Percentiles rank a stretch among this genome's conserved stretches.
Evolutionary conservation across 2,113 vertebrate species (phyloP).

Genomic region (Apistogramma diplotaenia): DNA sequence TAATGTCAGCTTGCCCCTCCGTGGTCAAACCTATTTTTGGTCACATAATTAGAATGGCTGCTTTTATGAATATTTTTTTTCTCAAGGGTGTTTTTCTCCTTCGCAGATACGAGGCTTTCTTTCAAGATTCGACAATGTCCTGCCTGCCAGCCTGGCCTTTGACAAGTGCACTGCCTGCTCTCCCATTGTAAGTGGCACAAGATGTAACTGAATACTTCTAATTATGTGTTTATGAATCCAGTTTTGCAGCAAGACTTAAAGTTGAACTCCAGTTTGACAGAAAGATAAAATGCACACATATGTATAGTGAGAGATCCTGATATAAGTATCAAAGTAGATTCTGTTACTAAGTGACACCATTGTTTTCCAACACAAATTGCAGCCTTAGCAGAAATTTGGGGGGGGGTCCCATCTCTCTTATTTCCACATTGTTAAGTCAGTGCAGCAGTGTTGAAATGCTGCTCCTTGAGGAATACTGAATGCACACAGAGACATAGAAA

Average conservation of each 20-base stretch:
- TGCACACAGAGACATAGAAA: slow-evolving; percentile 32
- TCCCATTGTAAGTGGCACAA: slow-evolving; percentile 81
- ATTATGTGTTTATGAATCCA: neutral
- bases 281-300: neutral
- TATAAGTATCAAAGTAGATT: slow-evolving; percentile 12
- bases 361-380: slow-evolving; percentile 54
- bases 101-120: slow-evolving; percentile 95
- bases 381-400: slow-evolving; percentile 34
- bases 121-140: slow-evolving; percentile 96
- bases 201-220: neutral
- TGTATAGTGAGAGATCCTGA: neutral
- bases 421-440: slow-evolving; percentile 45
- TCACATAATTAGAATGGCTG: neutral
- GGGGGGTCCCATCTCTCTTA: slow-evolving; percentile 46
- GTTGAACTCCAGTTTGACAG: neutral
- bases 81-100: slow-evolving; percentile 15
- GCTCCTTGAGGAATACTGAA: slow-evolving; percentile 52
- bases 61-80: neutral
- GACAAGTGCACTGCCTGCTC: slow-evolving; percentile 99
- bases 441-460: slow-evolving; percentile 59
- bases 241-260: neutral
- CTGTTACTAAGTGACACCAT: neutral
- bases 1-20: neutral
- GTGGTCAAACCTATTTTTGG: neutral
- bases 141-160: slow-evolving; percentile 96